Evolutionary conservation across 2,113 vertebrate species (phyloP).

Genomic region (Todiramphus chloris): DNA sequence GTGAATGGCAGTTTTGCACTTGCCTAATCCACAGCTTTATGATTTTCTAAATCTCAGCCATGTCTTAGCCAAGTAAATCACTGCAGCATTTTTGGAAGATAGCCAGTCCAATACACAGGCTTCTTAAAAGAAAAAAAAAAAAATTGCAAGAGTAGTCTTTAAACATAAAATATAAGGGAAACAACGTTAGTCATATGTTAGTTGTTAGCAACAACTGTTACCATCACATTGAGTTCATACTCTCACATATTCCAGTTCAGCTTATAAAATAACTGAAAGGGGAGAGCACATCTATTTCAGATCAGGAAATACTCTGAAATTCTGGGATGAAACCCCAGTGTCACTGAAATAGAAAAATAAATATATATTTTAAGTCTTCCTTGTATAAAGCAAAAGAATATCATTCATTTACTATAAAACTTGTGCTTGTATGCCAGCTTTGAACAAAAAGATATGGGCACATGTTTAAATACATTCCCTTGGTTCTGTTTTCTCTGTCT

Average conservation of each 20-base stretch:
- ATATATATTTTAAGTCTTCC: background rate
- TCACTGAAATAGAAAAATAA: background rate
- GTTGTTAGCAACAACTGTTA: background rate
- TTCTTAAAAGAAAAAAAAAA: background rate
- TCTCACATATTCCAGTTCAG: background rate
- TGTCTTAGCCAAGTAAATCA: background rate
- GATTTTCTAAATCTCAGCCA: background rate
- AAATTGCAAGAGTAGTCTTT: background rate
- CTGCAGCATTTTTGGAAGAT: background rate
- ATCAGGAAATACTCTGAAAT: background rate
- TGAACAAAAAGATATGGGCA: background rate
- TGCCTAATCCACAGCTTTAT: background rate
- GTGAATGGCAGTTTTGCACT: background rate
- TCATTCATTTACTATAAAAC: background rate
- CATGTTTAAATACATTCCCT: background rate
- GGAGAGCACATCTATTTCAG: background rate
- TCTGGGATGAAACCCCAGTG: background rate
- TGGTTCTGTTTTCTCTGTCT: background rate
- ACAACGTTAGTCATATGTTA: background rate
- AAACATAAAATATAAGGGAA: background rate
- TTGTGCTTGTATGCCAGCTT: background rate
- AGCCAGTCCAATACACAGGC: background rate
- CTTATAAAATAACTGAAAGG: background rate
- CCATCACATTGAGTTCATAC: background rate
- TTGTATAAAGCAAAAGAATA: background rate